Evolutionary conservation across 2,113 vertebrate species (phyloP), one percentile per base, ranked within the genome.

Genomic region (Oceanodroma tethys): DNA sequence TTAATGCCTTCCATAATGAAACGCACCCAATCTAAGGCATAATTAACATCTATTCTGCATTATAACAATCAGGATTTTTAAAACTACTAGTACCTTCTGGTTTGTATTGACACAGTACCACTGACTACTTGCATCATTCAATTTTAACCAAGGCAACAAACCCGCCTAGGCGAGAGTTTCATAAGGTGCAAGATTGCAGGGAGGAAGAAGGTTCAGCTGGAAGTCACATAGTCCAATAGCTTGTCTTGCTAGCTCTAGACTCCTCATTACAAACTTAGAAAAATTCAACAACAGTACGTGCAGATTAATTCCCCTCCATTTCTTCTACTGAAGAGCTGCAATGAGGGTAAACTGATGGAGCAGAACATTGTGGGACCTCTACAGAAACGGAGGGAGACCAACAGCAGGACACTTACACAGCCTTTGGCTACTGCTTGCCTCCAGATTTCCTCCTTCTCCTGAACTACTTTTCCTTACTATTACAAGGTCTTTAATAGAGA

Each of bases 11-110:
- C 22, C 11, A 21, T 29, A 55, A 30, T 9, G 13, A 66, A 60
- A 73, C 1, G 0, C 10, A 42, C 5, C 9, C 22, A 29, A 8
- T 26, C 17, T 45, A 58, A 42, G n/a, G 19, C 16, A 59, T 12
- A 80, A 38, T 34, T 48, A 47, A 12, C 3, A 60, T 47, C 15
- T 63, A 30, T 30, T 32, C 38, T 59, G 8, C 34, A 59, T 11
- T 2, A 48, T 4, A 53, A 47, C 11, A 40, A 42, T 42, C 27
- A 23, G 21, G 17, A 42, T n/a, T 75, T 72, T 76, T 42, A 42
- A 30, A 47, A n/a, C 21, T 58, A 32, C 7, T 30, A 16, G 26
- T 48, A 43, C 47, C 13, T 67, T 58, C 21, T 20, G 13, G 17
- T 40, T 65, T 70, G 7, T n/a, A 70, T 45, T 1, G 2, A 16